Evolutionary conservation across 2,888 invertebrate species (phyloP).

Genomic region (Parelbella ahira): DNA sequence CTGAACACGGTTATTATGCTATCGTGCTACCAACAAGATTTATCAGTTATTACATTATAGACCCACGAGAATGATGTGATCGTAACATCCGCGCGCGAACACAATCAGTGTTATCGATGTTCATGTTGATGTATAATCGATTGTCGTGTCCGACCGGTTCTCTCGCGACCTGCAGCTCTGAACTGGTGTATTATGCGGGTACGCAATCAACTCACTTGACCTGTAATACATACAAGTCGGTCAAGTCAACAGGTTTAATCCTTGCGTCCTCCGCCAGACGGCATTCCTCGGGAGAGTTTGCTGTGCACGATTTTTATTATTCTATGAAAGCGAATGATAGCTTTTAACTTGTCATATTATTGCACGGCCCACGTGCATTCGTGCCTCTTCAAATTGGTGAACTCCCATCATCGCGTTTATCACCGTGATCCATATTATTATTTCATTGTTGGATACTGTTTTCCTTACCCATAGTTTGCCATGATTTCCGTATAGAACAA

Average conservation of each 20-base stretch:
- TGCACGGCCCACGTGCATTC: no score
- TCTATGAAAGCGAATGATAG: conserved; percentile 26
- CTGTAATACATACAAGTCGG: conserved; percentile 64
- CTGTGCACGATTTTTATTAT: conserved; percentile 35
- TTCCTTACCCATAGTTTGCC: no score
- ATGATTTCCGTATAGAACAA: no score
- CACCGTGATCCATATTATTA: no score
- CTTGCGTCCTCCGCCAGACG: conserved; percentile 43
- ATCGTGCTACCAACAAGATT: conserved; percentile 14
- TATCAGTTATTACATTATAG: conserved; percentile 15
- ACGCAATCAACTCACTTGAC: conserved; percentile 59
- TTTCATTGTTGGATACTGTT: no score
- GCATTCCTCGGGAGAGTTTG: conserved; percentile 45
- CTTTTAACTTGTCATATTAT: conserved; percentile 8
- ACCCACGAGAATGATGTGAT: conserved; percentile 5
- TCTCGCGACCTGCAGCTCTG: conserved; percentile 45
- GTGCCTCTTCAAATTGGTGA: no score
- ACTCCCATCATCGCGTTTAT: no score
- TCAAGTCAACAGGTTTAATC: conserved; percentile 60
- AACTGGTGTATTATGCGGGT: conserved; percentile 65
- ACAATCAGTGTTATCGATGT: conserved; percentile 37
- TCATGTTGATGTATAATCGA: conserved; percentile 61
- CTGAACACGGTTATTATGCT: conserved; percentile 7
- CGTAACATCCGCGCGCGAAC: conserved; percentile 14
- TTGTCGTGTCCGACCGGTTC: conserved; percentile 56